Conservation (phyloP, 37 sponge, comb jelly and placozoan genomes). For the Sycon ciliatum region DNA sequence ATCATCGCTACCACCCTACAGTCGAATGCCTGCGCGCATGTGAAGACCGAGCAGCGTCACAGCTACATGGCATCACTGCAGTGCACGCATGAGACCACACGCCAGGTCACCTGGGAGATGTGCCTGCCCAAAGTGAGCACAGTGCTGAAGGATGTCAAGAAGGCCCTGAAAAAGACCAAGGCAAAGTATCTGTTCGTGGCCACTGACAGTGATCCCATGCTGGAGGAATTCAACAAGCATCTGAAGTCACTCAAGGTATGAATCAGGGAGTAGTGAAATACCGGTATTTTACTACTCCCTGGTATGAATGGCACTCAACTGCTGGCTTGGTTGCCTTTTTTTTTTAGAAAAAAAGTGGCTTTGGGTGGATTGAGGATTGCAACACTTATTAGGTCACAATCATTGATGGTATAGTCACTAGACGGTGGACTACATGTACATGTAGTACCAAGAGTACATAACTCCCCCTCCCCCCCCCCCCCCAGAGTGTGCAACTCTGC, state of each 20-base stretch:
- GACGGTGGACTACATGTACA: too few species aligned
- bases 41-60: conserved; percentile 20
- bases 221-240: conserved; percentile 14
- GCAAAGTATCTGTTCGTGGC: conserved; percentile 43
- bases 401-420: background rate
- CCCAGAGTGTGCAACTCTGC: too few species aligned
- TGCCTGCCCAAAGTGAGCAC: conserved; percentile 44
- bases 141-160: conserved; percentile 25
- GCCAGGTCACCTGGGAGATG: conserved; percentile 40
- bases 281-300: too few species aligned
- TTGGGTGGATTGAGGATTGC: too few species aligned
- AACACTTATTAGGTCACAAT: background rate
- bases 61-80: conserved; percentile 76
- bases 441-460: too few species aligned
- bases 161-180: background rate
- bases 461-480: too few species aligned
- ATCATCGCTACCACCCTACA: background rate
- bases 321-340: too few species aligned
- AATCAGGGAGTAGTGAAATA: too few species aligned
- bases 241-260: background rate
- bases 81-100: conserved; percentile 44
- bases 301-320: too few species aligned
- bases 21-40: conserved; percentile 58
- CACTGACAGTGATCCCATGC: conserved; percentile 35
- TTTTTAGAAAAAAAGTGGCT: too few species aligned